A percentile compares a stretch with the other conserved stretches of the same genome.
These are phyloP conservation scores for Drosophila anomelani DNA, from an alignment of 2,888 invertebrate genomes.

Conservation along the genomic window DNA sequence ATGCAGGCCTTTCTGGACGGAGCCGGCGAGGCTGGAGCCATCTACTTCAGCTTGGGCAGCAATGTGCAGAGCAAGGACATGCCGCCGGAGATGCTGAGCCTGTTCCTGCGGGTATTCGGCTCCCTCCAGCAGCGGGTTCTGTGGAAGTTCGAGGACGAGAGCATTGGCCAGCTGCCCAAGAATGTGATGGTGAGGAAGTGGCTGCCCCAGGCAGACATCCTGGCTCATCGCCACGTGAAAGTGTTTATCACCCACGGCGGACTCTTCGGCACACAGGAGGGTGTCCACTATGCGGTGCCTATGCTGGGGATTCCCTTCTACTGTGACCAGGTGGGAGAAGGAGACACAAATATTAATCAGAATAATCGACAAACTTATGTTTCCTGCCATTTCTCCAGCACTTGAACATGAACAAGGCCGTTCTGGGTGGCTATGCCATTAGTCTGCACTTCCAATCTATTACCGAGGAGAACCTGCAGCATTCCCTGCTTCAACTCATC, in stretches of 20 bases:
- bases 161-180: constrained; percentile 79
- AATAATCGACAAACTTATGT: not conserved
- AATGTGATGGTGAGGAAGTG: constrained; percentile 85
- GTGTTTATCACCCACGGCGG: constrained; percentile 85
- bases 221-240: constrained; percentile 85
- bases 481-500: constrained; percentile 82
- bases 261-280: constrained; percentile 84
- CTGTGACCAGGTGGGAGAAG: constrained; percentile 83
- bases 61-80: constrained; percentile 85
- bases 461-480: constrained; percentile 70
- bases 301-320: constrained; percentile 85
- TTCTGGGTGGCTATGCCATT: constrained; percentile 82
- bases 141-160: constrained; percentile 85
- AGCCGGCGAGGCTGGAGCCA: constrained; percentile 85
- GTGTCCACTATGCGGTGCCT: constrained; percentile 84
- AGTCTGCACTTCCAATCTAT: constrained; percentile 81
- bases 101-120: constrained; percentile 84
- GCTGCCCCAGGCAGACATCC: constrained; percentile 86
- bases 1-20: constrained; percentile 84
- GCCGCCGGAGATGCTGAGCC: constrained; percentile 81
- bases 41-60: constrained; percentile 85
- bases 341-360: not conserved
- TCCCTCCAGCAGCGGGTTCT: constrained; percentile 84
- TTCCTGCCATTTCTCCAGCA: constrained; percentile 63
- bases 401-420: constrained; percentile 83